phyloP scores from a whole-genome alignment of 2,113 vertebrate genomes.

The Podarcis raffonei region DNA sequence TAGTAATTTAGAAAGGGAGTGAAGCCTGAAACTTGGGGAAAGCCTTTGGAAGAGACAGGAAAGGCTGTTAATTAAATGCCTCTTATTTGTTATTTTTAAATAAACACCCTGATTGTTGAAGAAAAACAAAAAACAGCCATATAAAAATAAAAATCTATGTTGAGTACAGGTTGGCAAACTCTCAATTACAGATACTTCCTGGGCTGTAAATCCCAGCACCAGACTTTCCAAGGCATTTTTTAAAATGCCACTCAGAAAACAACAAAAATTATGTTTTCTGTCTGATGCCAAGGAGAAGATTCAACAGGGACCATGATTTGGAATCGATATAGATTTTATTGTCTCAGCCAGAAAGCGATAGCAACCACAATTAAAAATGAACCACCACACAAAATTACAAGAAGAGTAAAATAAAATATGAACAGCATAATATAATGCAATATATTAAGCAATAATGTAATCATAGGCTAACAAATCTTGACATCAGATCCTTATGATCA shows the following conservation, averaged over 20 bases:
- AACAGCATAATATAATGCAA: background rate
- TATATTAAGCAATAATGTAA: background rate
- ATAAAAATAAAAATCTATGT: rapidly evolving
- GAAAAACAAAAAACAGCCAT: background rate
- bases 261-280: slow-evolving; percentile 7
- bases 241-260: slow-evolving; percentile 7
- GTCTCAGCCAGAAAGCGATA: background rate
- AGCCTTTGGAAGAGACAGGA: background rate
- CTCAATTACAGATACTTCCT: background rate
- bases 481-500: background rate
- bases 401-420: background rate
- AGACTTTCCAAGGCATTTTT: slow-evolving; percentile 7
- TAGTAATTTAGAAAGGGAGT: background rate
- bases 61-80: background rate
- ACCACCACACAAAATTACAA: background rate
- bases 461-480: background rate
- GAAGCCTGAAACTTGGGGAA: background rate
- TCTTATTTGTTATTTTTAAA: background rate
- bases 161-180: background rate
- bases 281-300: background rate
- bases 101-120: background rate
- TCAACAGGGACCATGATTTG: background rate
- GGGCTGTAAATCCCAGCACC: background rate
- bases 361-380: background rate
- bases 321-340: background rate